Base-by-base conservation (phyloP, 1,140 invertebrate genomes). In the Thaumatotibia leucotreta region DNA sequence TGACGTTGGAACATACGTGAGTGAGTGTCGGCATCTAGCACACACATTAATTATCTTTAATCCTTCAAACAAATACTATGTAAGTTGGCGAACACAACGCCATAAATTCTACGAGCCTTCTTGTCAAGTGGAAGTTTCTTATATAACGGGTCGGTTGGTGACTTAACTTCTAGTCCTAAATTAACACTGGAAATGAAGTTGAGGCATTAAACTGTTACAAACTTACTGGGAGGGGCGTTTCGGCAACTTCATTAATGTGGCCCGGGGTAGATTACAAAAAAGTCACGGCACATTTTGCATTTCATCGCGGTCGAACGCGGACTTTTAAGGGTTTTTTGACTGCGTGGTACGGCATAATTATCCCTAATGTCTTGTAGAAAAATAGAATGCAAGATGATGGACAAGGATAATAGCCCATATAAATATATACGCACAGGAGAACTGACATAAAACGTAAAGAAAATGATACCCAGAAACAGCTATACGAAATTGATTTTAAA, bases 131-230 rank as follows among this genome's bases (percentile, higher is more conserved):
- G 27, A 75, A 77, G 76, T 77, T 77, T 75, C 76, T 73, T 69
- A 77, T 77, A 75, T 77, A 75, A 75, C 70, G 71, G 73, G 31
- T 65, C 62, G 64, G 61, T 63, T 61, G 73, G 63, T 68, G 70
- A 65, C 75, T 74, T 69, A 71, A 77, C 72, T 74, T 72, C 66
- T 61, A 33, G 29, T 33, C 65, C 65, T 74, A 72, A 77, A 74
- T 77, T 73, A 77, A 74, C 75, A 77, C 68, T 64, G 61, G 61
- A 58, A 68, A 74, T 76, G 69, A 76, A 71, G 71, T 72, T 65
- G 9, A 52, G 65, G 39, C 67, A 70, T 73, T 68, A 65, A 70
- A 69, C 66, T 63, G 29, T 66, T 63, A 66, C 58, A 50, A 70
- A 73, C 62, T 49, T 65, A 65, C 64, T 64, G 62, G 39, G 24